Conservation (phyloP, 2,888 invertebrate species). For the Melinaea menophilus region DNA sequence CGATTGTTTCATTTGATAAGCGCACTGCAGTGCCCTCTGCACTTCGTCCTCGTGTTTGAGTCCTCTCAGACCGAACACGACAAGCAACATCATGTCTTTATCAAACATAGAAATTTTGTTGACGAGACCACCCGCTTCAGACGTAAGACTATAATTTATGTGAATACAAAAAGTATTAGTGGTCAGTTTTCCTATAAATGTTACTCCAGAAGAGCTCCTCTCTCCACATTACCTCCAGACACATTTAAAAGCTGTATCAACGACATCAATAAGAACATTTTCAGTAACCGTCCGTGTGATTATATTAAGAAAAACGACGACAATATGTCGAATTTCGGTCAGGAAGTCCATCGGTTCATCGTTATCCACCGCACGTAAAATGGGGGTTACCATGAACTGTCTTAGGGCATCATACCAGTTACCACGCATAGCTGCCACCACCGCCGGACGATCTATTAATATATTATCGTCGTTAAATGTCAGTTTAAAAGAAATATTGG, state of each 20-base stretch:
- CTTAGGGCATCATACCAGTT: constrained; percentile 63
- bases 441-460: constrained; percentile 49
- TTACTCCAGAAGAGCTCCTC: background rate
- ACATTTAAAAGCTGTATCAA: constrained; percentile 70
- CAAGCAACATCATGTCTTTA: constrained; percentile 85
- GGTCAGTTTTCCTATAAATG: no score
- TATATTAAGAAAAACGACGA: constrained; percentile 82
- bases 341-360: constrained; percentile 84
- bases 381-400: constrained; percentile 78
- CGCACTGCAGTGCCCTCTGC: constrained; percentile 81
- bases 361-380: constrained; percentile 79
- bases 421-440: constrained; percentile 47
- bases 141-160: constrained; percentile 56
- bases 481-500: no score
- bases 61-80: constrained; percentile 85
- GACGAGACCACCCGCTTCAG: constrained; percentile 77
- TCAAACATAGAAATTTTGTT: constrained; percentile 84
- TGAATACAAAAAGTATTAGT: no score
- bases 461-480: no score
- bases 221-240: constrained; percentile 44
- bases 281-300: constrained; percentile 61
- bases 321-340: constrained; percentile 84
- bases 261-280: constrained; percentile 63
- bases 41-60: constrained; percentile 83
- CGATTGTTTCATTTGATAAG: constrained; percentile 70